A percentile compares a stretch with the other conserved stretches of the same genome.
These are phyloP conservation scores for Scaptomyza reducta DNA, from an alignment of 2,888 invertebrate species.

Conservation along the genomic window DNA sequence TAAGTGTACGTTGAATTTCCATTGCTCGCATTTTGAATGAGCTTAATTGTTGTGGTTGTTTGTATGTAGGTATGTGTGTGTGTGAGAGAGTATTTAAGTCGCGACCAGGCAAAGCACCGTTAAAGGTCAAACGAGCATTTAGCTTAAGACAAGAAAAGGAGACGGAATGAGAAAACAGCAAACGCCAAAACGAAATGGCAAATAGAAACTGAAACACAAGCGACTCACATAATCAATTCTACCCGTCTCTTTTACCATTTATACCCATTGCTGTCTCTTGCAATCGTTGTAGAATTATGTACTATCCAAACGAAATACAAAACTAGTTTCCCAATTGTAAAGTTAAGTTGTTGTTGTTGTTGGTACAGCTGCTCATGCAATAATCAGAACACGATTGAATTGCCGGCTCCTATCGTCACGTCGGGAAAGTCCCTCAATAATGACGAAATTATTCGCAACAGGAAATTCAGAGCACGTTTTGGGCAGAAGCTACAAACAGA, in stretches of 20 bases:
- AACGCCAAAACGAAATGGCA: conserved; percentile 55
- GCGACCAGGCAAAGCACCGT: conserved; percentile 67
- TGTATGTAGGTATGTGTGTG: not conserved
- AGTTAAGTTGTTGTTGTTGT: conserved; percentile 13
- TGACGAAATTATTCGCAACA: conserved; percentile 1
- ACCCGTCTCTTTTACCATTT: not conserved
- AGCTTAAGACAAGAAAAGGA: conserved; percentile 44
- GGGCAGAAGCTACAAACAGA: not conserved
- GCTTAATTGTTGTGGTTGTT: conserved; percentile 71
- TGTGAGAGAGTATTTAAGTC: conserved; percentile 37
- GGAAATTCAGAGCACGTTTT: not conserved
- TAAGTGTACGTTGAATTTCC: conserved; percentile 53
- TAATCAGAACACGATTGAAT: conserved; percentile 48
- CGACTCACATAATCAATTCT: conserved; percentile 43
- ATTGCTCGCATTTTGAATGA: conserved; percentile 75
- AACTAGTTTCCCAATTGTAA: conserved; percentile 65
- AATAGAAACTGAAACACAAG: conserved; percentile 39
- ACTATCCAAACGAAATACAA: conserved; percentile 56
- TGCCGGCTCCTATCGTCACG: conserved; percentile 3
- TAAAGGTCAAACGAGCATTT: conserved; percentile 77
- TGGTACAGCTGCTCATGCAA: conserved; percentile 24
- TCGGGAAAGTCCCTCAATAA: conserved; percentile 35
- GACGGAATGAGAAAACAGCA: conserved; percentile 8
- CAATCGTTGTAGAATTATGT: conserved; percentile 63
- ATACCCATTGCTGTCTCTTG: conserved; percentile 1